Base-by-base conservation (phyloP, 2,888 invertebrate species). In the Hymenopus coronatus region DNA sequence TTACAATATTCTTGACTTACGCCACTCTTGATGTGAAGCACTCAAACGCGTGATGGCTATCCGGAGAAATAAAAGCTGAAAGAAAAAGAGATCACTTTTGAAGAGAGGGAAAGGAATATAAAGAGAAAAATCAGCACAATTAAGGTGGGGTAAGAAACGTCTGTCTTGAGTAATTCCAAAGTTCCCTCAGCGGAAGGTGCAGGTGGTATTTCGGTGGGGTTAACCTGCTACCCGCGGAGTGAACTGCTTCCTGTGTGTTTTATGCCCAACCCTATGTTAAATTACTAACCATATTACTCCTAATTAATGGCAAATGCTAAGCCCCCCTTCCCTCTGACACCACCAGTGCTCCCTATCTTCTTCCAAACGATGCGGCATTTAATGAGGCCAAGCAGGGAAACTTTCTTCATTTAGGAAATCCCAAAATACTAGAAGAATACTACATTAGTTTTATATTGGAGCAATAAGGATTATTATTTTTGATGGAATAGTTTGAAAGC, bases 281-380 rank as follows among this genome's bases (percentile, higher is more conserved):
- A 90, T 90, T 90, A 90, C 90, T 89, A 89, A 89, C 89, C 89
- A 90, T 89, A 90, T 90, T 90, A 88, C 88, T 89, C 90, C 89
- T 90, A 90, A 90, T 90, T 90, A 90, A 90, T 90, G 90, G 89
- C 87, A 89, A 88, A 88, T 28, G 82, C 83, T 85, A 81, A 88
- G 86, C 82, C 81, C 86, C 85, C 85, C 20, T 27, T 85, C 27
- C 27, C 46, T 40, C 85, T 27, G 54, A 70, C 40, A 70, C 54
- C 54, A 70, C 54, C 54, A 25, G 54, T 4, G 54, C 25, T n/a
- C 86, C 81, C 86, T 25, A 40, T 28, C 86, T 81, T 83, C 82
- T 87, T 86, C 83, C 84, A n/a, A 30, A 33, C 85, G 27, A 46
- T 82, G 87, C 87, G 33, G 30, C 82, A 82, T 87, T 87, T 87